phyloP scores from a whole-genome alignment of 2,113 vertebrate species.

The Telmatochromis bifrenatus region DNA sequence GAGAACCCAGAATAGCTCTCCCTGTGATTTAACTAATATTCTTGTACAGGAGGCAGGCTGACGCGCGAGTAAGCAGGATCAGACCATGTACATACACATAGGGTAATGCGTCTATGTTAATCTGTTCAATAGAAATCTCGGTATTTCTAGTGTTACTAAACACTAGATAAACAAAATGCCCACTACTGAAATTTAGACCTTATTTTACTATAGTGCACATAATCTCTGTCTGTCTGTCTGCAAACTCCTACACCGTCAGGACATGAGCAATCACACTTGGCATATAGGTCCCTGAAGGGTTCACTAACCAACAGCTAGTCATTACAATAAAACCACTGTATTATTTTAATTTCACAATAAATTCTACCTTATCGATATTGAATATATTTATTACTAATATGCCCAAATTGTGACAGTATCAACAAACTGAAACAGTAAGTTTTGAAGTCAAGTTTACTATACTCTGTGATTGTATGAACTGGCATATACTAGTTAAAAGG shows the following conservation, averaged over 20 bases:
- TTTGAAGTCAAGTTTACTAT: neutral
- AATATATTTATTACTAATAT: neutral
- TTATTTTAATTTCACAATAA: neutral
- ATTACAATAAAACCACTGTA: neutral
- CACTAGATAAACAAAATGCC: neutral
- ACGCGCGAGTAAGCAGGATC: neutral
- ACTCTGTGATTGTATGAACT: neutral
- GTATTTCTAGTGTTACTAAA: neutral
- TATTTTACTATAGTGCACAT: neutral
- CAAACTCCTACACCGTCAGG: neutral
- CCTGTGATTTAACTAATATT: conserved; percentile 29
- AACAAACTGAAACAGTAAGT: neutral
- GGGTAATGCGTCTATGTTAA: neutral
- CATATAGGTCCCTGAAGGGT: neutral
- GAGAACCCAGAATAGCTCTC: conserved; percentile 22
- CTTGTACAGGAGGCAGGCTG: neutral
- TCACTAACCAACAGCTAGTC: neutral
- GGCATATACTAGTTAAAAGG: neutral
- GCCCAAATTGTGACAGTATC: neutral
- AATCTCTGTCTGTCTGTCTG: neutral
- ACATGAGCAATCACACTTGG: neutral
- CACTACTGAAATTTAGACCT: neutral
- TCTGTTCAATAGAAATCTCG: neutral
- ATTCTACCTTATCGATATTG: neutral
- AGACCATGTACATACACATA: neutral